Conservation (phyloP, 2,797 vertebrate genomes). For the Apodemus agrarius region DNA sequence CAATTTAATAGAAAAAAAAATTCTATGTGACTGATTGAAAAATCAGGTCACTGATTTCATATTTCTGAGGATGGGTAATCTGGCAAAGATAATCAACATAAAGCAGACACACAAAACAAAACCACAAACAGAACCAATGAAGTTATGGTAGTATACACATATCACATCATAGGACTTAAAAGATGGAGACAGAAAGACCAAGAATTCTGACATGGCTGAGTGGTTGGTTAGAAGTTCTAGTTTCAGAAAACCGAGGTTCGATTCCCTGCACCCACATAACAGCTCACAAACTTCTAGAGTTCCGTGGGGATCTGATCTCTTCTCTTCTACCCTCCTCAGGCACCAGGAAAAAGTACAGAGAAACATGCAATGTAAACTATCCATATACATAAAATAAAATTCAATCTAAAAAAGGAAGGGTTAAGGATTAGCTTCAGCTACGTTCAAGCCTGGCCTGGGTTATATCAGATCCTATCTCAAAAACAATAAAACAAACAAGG, state of each 20-base stretch:
- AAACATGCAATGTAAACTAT: background rate
- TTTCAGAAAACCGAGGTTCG: background rate
- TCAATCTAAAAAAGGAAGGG: background rate
- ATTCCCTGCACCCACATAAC: too few species aligned
- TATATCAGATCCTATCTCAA: background rate
- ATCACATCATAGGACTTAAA: background rate
- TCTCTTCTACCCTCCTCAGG: background rate
- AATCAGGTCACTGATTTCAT: constrained; percentile 49
- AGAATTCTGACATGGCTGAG: background rate
- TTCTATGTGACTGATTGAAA: background rate
- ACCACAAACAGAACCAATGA: background rate
- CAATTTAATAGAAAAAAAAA: constrained; percentile 71
- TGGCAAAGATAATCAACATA: constrained; percentile 39
- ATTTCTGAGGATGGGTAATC: constrained; percentile 28
- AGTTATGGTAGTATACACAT: background rate
- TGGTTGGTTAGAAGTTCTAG: background rate
- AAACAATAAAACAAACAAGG: background rate
- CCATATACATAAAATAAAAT: background rate
- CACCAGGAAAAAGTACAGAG: too few species aligned
- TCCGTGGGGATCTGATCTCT: background rate
- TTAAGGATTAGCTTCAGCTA: background rate
- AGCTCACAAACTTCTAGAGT: background rate
- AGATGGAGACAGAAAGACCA: background rate
- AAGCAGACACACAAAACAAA: background rate
- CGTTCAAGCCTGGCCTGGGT: background rate